A percentile compares a stretch with the other conserved stretches of the same genome.
phyloP scores from a whole-genome alignment of 2,797 vertebrate species.

The Podarcis siculus region DNA sequence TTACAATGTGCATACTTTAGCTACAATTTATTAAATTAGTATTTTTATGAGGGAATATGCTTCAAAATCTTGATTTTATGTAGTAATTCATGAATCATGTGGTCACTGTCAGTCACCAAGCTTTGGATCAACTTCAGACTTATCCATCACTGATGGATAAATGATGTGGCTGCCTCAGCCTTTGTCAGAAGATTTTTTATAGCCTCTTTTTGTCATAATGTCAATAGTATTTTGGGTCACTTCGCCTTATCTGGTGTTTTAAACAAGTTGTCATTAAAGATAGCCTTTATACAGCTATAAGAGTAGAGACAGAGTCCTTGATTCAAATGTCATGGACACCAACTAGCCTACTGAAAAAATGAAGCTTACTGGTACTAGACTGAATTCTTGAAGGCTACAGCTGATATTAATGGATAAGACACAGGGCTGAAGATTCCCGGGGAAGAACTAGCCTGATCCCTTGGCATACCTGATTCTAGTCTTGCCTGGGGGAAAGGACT shows the following conservation, averaged over 20 bases:
- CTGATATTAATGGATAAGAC: no score
- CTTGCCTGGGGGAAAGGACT: no score
- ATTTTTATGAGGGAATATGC: background rate
- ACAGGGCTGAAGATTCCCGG: no score
- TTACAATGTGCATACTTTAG: background rate
- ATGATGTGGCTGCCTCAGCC: background rate
- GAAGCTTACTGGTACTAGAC: no score
- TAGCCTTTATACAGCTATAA: background rate
- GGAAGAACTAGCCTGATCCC: no score
- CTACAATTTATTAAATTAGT: background rate
- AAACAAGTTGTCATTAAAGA: conserved; percentile 1
- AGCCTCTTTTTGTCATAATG: background rate
- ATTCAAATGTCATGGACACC: background rate
- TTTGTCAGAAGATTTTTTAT: background rate
- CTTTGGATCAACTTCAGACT: background rate
- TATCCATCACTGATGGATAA: conserved; percentile 5
- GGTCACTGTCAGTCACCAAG: background rate
- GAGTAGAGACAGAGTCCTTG: background rate
- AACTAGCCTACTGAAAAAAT: background rate
- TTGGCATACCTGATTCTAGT: no score
- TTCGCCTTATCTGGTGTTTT: background rate
- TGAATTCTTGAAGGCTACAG: no score
- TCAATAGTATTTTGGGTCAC: background rate
- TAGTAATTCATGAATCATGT: background rate
- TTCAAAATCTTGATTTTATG: background rate